Evolutionary conservation across 1,140 invertebrate species (phyloP).

Genomic region (Branchinecta lynchi): DNA sequence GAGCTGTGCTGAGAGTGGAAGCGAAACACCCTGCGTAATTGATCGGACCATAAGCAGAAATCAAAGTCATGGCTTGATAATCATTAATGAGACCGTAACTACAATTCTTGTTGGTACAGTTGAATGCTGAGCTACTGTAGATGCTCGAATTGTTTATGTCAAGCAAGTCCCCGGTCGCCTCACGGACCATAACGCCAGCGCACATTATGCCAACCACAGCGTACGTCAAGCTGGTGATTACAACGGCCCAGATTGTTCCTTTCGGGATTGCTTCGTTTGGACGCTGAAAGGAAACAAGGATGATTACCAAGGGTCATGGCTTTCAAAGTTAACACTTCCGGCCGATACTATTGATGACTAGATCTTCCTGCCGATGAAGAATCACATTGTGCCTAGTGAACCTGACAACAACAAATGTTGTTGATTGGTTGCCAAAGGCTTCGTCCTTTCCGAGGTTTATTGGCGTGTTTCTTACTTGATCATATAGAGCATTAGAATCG

Average conservation of each 20-base stretch:
- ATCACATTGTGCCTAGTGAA: no score
- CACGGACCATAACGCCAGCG: slow-evolving; percentile 8
- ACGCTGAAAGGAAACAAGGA: slow-evolving; percentile 24
- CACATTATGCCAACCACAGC: slow-evolving; percentile 16
- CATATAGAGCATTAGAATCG: no score
- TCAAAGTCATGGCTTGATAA: slow-evolving; percentile 68
- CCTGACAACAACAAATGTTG: no score
- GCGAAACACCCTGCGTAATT: slow-evolving; percentile 58
- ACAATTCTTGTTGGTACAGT: slow-evolving; percentile 18
- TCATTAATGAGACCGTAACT: slow-evolving; percentile 17
- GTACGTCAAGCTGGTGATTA: slow-evolving; percentile 39
- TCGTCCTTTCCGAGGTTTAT: no score
- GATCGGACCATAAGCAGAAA: slow-evolving; percentile 74
- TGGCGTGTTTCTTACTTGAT: no score
- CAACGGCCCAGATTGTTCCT: slow-evolving; percentile 42
- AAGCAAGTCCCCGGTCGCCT: not conserved
- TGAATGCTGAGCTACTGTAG: not conserved
- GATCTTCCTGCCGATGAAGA: no score
- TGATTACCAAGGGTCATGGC: no score
- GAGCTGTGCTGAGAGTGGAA: slow-evolving; percentile 41
- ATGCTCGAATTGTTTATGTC: slow-evolving; percentile 13
- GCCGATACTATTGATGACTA: no score
- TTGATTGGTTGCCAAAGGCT: no score
- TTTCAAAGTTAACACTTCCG: no score
- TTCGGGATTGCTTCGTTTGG: slow-evolving; percentile 38